phyloP scores from a whole-genome alignment of 1,140 invertebrate species.

The Tribolium madens region DNA sequence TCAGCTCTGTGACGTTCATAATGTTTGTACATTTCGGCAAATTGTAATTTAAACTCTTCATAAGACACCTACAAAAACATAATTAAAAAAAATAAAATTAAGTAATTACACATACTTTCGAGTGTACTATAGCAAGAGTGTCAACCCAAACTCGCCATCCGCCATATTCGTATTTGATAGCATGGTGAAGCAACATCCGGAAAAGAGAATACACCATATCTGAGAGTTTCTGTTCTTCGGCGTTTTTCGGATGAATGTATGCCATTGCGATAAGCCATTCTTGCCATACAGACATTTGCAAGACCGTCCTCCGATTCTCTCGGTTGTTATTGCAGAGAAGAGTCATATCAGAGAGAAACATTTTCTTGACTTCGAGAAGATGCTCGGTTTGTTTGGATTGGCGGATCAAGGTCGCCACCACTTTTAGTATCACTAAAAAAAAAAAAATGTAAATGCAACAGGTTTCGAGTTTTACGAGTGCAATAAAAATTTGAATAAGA shows the following conservation, averaged over 20 bases:
- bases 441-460: not conserved
- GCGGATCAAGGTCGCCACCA: conserved; percentile 95
- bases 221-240: conserved; percentile 95
- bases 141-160: conserved; percentile 99
- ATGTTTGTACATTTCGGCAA: conserved; percentile 97
- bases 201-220: conserved; percentile 99
- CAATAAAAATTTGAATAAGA: not conserved
- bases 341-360: conserved; percentile 98
- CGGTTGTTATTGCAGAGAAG: conserved; percentile 96
- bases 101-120: conserved; percentile 79
- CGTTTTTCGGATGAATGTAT: conserved; percentile 96
- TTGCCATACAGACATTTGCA: conserved; percentile 99
- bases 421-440: conserved; percentile 94
- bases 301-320: conserved; percentile 95
- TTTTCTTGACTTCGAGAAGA: conserved; percentile 93
- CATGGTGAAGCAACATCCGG: conserved; percentile 97
- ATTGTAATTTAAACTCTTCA: conserved; percentile 96
- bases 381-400: conserved; percentile 95
- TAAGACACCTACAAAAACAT: conserved; percentile 80
- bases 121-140: conserved; percentile 98
- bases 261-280: conserved; percentile 99
- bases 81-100: not conserved
- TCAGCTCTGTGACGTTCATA: conserved; percentile 94
- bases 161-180: conserved; percentile 99
- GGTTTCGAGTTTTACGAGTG: not conserved